Conservation (phyloP, 1,140 invertebrate species). For the Coenobita brevimanus region DNA sequence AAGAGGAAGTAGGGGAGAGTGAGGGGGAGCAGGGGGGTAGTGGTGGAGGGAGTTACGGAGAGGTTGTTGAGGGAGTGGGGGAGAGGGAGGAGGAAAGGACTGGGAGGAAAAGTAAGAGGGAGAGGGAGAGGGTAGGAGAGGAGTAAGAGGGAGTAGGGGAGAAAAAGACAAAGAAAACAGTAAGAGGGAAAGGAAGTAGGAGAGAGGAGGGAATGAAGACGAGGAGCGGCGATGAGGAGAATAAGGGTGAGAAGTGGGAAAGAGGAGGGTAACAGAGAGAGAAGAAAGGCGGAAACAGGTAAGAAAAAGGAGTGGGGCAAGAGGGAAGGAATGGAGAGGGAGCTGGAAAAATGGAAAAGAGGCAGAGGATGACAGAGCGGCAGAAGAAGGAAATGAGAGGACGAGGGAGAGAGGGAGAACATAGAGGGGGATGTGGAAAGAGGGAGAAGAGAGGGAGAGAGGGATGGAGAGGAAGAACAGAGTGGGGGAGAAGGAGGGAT, state of each 20-base stretch:
- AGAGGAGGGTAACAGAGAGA: background rate
- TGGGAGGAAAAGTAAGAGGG: no score
- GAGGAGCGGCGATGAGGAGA: background rate
- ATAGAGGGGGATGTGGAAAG: no score
- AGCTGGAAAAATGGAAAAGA: no score
- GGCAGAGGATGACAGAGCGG: no score
- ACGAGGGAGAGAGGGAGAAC: no score
- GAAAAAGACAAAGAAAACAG: background rate
- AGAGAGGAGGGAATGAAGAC: background rate
- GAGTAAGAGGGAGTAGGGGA: background rate
- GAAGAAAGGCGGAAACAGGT: background rate
- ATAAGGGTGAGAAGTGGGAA: background rate
- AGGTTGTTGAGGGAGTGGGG: no score
- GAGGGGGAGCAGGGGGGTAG: background rate
- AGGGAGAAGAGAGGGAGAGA: no score
- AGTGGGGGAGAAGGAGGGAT: no score
- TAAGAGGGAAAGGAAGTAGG: background rate
- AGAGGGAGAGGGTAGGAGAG: conserved; percentile 1
- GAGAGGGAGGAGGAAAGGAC: no score
- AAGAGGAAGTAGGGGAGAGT: no score
- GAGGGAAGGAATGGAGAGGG: background rate
- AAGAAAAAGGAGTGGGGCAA: background rate
- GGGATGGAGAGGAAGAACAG: no score
- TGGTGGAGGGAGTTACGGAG: background rate
- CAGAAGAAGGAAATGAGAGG: no score